phyloP scores from a whole-genome alignment of 2,797 vertebrate species.

The Borostomias antarcticus region DNA sequence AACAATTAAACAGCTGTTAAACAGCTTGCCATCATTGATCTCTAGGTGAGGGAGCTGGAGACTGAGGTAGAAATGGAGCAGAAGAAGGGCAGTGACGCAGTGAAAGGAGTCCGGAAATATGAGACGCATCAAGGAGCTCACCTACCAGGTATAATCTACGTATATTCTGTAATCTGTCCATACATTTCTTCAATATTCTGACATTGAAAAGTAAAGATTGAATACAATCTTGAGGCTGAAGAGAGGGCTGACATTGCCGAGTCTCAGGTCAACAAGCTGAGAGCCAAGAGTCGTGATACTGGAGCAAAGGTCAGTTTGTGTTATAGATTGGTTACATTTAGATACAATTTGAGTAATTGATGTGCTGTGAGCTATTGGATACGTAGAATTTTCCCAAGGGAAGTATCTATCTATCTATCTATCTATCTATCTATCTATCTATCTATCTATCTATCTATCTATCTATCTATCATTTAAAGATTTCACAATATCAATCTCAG shows the following conservation, averaged over 20 bases:
- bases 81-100: slow-evolving; percentile 33
- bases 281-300: slow-evolving; percentile 77
- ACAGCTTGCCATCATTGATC: neutral
- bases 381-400: too few species aligned
- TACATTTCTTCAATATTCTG: too few species aligned
- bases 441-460: too few species aligned
- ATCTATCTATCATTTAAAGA: too few species aligned
- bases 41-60: slow-evolving; percentile 44
- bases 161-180: too few species aligned
- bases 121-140: slow-evolving; percentile 28
- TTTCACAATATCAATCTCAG: too few species aligned
- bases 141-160: neutral
- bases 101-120: slow-evolving; percentile 30
- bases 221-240: slow-evolving; percentile 78
- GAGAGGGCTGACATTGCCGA: slow-evolving; percentile 80
- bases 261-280: slow-evolving; percentile 81
- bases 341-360: too few species aligned
- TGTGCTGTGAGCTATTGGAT: too few species aligned
- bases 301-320: slow-evolving; percentile 68
- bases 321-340: too few species aligned
- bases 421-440: too few species aligned
- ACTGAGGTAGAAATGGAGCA: slow-evolving; percentile 60
- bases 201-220: too few species aligned
- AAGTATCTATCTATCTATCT: too few species aligned
- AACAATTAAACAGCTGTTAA: neutral